These are phyloP conservation scores for Papilio machaon DNA, from an alignment of 1,140 invertebrate species.

Conservation along the genomic window DNA sequence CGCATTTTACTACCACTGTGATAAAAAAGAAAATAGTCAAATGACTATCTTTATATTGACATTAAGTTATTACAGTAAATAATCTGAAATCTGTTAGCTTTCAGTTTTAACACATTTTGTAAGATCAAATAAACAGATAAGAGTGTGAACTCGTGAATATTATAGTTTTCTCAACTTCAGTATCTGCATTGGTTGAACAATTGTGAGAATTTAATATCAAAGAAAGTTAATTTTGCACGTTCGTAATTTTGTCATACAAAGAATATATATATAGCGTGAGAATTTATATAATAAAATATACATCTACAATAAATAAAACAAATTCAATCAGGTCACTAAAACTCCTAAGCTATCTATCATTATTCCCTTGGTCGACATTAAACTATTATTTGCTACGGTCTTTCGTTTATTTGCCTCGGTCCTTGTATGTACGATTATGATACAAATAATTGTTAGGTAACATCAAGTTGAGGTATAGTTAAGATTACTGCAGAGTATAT, in stretches of 20 bases:
- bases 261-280: background rate
- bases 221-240: background rate
- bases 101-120: too few species aligned
- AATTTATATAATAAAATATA: background rate
- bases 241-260: background rate
- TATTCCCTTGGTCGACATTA: background rate
- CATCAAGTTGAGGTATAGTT: slow-evolving; percentile 21
- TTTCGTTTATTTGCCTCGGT: background rate
- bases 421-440: slow-evolving; percentile 3
- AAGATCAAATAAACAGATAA: too few species aligned
- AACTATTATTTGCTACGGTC: background rate
- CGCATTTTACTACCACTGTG: too few species aligned
- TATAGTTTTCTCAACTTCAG: background rate
- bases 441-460: slow-evolving; percentile 30
- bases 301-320: background rate
- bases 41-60: too few species aligned
- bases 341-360: background rate
- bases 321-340: background rate
- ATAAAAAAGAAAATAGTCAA: too few species aligned
- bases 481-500: slow-evolving; percentile 9
- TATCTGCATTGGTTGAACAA: background rate
- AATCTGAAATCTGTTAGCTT: too few species aligned
- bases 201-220: background rate
- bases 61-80: too few species aligned
- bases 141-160: background rate